Percentiles rank a stretch among this genome's conserved stretches.
Evolutionary conservation across 2,888 invertebrate species (phyloP).

Genomic region (Stenodema calcarata): DNA sequence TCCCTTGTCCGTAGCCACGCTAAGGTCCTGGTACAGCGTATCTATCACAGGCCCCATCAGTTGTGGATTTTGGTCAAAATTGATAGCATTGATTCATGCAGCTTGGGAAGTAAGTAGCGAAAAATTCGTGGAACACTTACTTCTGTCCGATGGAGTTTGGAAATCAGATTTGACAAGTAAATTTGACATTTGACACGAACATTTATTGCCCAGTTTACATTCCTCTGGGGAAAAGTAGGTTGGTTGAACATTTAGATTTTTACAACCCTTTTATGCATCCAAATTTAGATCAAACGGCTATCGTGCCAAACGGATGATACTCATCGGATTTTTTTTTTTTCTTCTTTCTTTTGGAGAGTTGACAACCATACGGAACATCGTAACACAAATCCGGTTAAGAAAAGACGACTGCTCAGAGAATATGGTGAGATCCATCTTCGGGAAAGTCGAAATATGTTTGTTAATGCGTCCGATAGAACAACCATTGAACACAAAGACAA

Average conservation of each 20-base stretch:
- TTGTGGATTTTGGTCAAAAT: too few relatives aligned
- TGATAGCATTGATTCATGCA: too few relatives aligned
- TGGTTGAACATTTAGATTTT: background rate
- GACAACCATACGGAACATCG: background rate
- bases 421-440: background rate
- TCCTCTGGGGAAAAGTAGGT: background rate
- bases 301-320: background rate
- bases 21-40: too few relatives aligned
- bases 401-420: background rate
- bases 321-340: background rate
- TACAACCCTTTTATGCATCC: background rate
- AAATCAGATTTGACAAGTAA: too few relatives aligned
- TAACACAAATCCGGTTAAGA: background rate
- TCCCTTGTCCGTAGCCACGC: too few relatives aligned
- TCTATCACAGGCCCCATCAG: too few relatives aligned
- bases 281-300: background rate
- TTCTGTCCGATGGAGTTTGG: too few relatives aligned
- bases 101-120: too few relatives aligned
- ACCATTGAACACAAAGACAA: too few relatives aligned
- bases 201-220: background rate
- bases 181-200: too few relatives aligned
- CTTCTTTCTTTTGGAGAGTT: slow-evolving; percentile 17
- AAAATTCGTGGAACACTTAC: too few relatives aligned
- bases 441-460: background rate
- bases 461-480: background rate